These are phyloP conservation scores for Caenorhabditis sp. DNA, from an alignment of 2,888 invertebrate species.

Conservation along the genomic window DNA sequence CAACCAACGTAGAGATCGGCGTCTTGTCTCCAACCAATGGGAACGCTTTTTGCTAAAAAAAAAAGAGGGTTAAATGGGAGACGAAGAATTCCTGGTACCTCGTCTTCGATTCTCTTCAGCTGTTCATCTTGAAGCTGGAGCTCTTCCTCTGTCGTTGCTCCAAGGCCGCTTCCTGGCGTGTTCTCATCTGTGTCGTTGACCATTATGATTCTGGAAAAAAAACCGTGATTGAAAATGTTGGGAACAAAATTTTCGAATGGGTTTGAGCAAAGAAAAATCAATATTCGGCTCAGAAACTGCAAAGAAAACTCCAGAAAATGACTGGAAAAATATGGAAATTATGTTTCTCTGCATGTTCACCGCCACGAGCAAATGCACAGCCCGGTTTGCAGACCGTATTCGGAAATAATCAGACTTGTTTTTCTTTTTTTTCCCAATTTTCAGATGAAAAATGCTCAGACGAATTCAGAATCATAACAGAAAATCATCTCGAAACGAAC, in stretches of 20 bases:
- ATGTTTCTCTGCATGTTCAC: slow-evolving; percentile 10
- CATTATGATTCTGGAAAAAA: slow-evolving; percentile 29
- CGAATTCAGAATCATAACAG: not conserved
- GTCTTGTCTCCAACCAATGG: slow-evolving; percentile 69
- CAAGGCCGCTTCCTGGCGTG: not conserved
- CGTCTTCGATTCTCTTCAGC: slow-evolving; percentile 76
- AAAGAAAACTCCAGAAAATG: not conserved
- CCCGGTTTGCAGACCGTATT: slow-evolving; percentile 22
- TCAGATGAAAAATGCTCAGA: not conserved
- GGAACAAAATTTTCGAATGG: too few species aligned
- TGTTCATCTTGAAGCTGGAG: slow-evolving; percentile 68
- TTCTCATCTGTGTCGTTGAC: slow-evolving; percentile 21
- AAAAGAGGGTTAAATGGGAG: slow-evolving; percentile 25
- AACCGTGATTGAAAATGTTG: too few species aligned
- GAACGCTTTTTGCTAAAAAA: slow-evolving; percentile 66
- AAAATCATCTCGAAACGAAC: not conserved
- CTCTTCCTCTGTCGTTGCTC: slow-evolving; percentile 21
- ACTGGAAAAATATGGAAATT: not conserved
- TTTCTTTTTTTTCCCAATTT: not conserved
- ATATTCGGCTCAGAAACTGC: not conserved
- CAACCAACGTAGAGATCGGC: slow-evolving; percentile 52
- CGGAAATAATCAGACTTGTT: not conserved
- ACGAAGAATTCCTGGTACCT: slow-evolving; percentile 58
- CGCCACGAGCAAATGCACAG: slow-evolving; percentile 11
- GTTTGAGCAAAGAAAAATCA: not conserved